Conservation (phyloP, 2,113 vertebrate species). For the Catharus minimus region DNA sequence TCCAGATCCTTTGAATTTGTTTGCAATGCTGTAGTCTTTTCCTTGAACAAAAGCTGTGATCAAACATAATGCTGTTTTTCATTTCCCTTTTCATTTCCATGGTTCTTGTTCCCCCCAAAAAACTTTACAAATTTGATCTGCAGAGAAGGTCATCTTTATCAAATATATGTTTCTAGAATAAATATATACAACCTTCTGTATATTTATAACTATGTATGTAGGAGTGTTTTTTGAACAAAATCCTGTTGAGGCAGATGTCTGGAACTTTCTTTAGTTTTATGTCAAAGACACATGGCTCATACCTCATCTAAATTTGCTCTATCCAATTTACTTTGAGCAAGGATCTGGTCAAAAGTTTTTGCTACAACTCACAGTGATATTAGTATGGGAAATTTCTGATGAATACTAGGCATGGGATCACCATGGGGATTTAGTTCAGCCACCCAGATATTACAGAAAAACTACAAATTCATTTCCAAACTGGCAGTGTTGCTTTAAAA, state of each 20-base stretch:
- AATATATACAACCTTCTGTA: constrained; percentile 46
- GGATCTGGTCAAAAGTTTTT: neutral
- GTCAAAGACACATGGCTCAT: constrained; percentile 38
- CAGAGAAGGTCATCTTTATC: constrained; percentile 47
- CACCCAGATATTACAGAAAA: neutral
- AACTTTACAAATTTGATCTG: neutral
- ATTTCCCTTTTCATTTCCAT: neutral
- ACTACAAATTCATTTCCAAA: neutral
- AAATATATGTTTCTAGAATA: constrained; percentile 46
- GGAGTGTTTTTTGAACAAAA: constrained; percentile 60
- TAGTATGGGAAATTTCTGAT: neutral
- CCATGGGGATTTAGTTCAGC: neutral
- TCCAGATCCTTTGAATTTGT: neutral
- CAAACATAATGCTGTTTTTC: neutral
- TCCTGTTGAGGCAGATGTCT: constrained; percentile 56
- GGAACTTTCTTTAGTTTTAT: constrained; percentile 62
- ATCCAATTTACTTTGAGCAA: neutral
- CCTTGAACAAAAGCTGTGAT: neutral
- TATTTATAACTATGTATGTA: constrained; percentile 49
- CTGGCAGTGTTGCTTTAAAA: neutral
- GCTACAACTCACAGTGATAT: neutral
- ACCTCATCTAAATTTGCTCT: constrained; percentile 21
- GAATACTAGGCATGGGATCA: neutral
- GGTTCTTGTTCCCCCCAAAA: neutral
- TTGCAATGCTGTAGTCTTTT: neutral